A percentile compares a stretch with the other conserved stretches of the same genome.
These are phyloP conservation scores for Trachelus tabidus DNA, from an alignment of 2,888 invertebrate species.

Conservation along the genomic window DNA sequence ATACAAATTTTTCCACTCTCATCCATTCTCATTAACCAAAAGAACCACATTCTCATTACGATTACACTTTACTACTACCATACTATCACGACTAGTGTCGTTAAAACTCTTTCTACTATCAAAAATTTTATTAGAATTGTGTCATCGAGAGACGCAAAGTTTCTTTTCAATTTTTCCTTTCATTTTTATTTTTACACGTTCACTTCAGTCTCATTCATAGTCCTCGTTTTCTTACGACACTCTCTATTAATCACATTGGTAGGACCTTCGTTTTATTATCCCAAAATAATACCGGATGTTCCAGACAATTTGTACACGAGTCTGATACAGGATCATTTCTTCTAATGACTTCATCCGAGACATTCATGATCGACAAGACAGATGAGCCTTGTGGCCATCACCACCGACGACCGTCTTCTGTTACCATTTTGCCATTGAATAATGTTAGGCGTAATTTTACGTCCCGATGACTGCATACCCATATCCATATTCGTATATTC, in stretches of 20 bases:
- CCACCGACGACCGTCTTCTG: conserved; percentile 11
- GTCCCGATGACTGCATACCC: conserved; percentile 5
- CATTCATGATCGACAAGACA: background rate
- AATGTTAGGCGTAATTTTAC: conserved; percentile 3
- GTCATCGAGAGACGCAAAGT: background rate
- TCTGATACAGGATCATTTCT: background rate
- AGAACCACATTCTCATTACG: background rate
- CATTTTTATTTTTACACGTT: background rate
- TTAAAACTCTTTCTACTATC: background rate
- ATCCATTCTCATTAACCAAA: background rate
- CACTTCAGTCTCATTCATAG: background rate
- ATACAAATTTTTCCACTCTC: background rate
- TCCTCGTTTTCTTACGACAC: background rate
- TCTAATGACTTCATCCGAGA: background rate
- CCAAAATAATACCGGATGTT: background rate
- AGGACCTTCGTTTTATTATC: background rate
- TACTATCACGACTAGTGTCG: background rate
- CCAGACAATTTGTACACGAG: background rate
- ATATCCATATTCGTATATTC: conserved; percentile 8
- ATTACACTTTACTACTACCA: background rate
- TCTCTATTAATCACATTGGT: background rate
- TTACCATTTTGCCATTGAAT: conserved; percentile 29
- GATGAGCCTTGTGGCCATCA: conserved; percentile 12
- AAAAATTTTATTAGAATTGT: background rate
- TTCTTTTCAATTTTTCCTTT: background rate